Percentiles rank a stretch among this genome's conserved stretches.
Conservation (phyloP, 35 echinoderm and acorn worm genomes). For the Eucidaris tribuloides region DNA sequence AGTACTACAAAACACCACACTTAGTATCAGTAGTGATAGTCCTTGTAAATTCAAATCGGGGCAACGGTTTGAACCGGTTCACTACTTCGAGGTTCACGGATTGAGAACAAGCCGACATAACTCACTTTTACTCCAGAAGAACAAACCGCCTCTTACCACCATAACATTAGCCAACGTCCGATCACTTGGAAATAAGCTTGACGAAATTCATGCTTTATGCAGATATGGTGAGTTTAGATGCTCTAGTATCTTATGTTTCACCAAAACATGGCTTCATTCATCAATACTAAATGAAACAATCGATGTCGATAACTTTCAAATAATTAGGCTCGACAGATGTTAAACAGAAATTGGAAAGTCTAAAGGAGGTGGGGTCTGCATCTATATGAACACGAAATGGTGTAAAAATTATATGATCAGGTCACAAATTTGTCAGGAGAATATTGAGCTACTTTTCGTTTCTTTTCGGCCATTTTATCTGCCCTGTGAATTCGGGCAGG, state of each 20-base stretch:
- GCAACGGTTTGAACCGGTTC: not conserved
- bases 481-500: too few relatives aligned
- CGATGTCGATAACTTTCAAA: not conserved
- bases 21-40: too few relatives aligned
- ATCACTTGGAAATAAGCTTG: not conserved
- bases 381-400: slow-evolving; percentile 40
- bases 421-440: not conserved
- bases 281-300: not conserved
- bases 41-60: not conserved
- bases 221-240: not conserved
- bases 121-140: not conserved
- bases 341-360: not conserved
- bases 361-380: slow-evolving; percentile 35
- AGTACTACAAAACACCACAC: too few relatives aligned
- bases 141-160: not conserved
- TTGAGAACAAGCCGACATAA: not conserved
- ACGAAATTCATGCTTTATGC: not conserved
- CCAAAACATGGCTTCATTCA: too few relatives aligned
- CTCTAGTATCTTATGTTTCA: not conserved
- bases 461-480: too few relatives aligned
- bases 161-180: not conserved
- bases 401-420: not conserved
- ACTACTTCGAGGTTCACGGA: not conserved
- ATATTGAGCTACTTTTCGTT: too few relatives aligned
- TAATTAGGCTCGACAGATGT: not conserved